These are phyloP conservation scores for Prorops nasuta DNA, from an alignment of 1,140 invertebrate species.

Conservation along the genomic window DNA sequence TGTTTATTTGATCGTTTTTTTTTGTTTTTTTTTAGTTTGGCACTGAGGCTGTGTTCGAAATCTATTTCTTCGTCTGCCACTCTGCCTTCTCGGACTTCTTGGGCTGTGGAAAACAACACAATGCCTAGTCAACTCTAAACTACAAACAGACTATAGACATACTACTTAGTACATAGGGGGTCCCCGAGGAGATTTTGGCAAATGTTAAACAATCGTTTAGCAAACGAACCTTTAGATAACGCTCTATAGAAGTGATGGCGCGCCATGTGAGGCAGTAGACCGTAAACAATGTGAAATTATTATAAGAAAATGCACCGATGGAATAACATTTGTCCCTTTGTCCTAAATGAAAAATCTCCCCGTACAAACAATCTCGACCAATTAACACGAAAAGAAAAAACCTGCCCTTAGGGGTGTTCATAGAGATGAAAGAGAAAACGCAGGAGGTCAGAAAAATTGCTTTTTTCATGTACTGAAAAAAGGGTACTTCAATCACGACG, in stretches of 20 bases:
- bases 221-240: no score
- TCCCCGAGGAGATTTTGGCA: no score
- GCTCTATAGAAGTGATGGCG: no score
- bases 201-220: no score
- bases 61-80: slow-evolving; percentile 76
- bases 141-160: no score
- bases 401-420: slow-evolving; percentile 26
- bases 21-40: slow-evolving; percentile 8
- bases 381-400: slow-evolving; percentile 23
- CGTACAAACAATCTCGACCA: slow-evolving; percentile 4
- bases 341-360: background rate
- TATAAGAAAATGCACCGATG: no score
- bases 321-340: no score
- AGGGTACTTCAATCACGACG: slow-evolving; percentile 8
- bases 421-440: slow-evolving; percentile 28
- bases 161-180: no score
- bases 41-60: slow-evolving; percentile 21
- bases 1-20: slow-evolving; percentile 9
- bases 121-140: slow-evolving; percentile 44
- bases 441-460: slow-evolving; percentile 28
- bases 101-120: slow-evolving; percentile 64
- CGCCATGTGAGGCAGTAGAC: no score
- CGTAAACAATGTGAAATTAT: no score
- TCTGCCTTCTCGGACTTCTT: slow-evolving; percentile 79
- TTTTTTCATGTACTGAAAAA: slow-evolving; percentile 20